These are phyloP conservation scores for Zapornia atra DNA, from an alignment of 2,113 vertebrate species.

Conservation along the genomic window DNA sequence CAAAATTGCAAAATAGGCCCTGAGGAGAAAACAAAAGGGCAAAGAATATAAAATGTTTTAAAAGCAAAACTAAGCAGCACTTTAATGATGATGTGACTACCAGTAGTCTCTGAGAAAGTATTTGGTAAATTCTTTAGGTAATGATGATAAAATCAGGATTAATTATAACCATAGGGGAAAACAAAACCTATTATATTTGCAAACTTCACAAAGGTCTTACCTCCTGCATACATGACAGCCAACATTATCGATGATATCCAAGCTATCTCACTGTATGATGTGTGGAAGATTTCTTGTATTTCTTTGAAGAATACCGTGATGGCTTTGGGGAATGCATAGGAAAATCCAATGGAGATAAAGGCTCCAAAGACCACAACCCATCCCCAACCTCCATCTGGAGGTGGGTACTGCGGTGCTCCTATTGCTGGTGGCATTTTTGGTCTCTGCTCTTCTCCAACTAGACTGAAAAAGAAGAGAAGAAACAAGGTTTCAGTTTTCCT, in stretches of 20 bases:
- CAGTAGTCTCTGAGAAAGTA: not conserved
- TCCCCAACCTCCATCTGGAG: slow-evolving; percentile 97
- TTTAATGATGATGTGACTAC: not conserved
- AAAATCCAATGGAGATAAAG: slow-evolving; percentile 98
- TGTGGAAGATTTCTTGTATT: slow-evolving; percentile 89
- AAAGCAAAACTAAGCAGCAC: not conserved
- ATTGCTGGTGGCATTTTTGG: slow-evolving; percentile 81
- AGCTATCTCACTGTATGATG: slow-evolving; percentile 89
- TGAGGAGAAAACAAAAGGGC: not conserved
- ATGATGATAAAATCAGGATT: not conserved
- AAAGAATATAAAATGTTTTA: not conserved
- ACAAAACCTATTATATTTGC: not conserved
- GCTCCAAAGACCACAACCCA: slow-evolving; percentile 90
- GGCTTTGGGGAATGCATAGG: slow-evolving; percentile 96
- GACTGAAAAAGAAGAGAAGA: slow-evolving; percentile 38
- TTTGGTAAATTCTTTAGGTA: not conserved
- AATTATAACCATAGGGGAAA: not conserved
- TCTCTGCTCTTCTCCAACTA: slow-evolving; percentile 31
- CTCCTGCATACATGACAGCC: slow-evolving; percentile 98
- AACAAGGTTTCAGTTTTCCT: not conserved
- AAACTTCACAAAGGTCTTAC: slow-evolving; percentile 74
- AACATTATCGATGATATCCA: slow-evolving; percentile 99
- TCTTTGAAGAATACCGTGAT: slow-evolving; percentile 97
- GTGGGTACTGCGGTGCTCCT: slow-evolving; percentile 58
- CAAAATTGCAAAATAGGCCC: not conserved